These are phyloP conservation scores for Barbus barbus DNA, from an alignment of 2,113 vertebrate species.

Conservation along the genomic window DNA sequence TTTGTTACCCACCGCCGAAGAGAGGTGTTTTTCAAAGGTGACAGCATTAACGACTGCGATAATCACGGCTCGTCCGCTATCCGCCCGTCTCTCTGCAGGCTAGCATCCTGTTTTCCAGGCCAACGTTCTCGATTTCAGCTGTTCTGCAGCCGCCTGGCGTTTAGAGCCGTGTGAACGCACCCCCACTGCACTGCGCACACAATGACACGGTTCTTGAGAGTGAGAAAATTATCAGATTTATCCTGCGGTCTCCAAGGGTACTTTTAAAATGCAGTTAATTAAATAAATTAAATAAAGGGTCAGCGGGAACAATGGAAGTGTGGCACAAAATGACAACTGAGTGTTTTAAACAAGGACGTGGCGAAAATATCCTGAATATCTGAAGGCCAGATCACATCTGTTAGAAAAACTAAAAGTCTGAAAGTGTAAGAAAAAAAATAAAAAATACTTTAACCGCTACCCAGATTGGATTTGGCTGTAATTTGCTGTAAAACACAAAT, in stretches of 20 bases:
- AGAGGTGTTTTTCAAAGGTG: constrained; percentile 62
- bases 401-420: neutral
- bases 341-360: neutral
- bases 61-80: constrained; percentile 41
- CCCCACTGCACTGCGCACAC: neutral
- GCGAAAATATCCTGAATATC: neutral
- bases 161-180: constrained; percentile 39
- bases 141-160: constrained; percentile 40
- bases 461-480: constrained; percentile 31
- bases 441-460: neutral
- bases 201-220: constrained; percentile 9
- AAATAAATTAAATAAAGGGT: constrained; percentile 62
- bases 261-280: constrained; percentile 51
- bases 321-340: neutral
- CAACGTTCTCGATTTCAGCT: constrained; percentile 41
- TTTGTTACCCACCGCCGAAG: constrained; percentile 50
- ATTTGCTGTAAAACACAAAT: constrained; percentile 37
- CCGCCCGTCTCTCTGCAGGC: constrained; percentile 31
- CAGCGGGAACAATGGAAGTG: constrained; percentile 27
- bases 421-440: constrained; percentile 35
- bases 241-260: constrained; percentile 42
- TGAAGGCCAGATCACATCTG: neutral
- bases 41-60: constrained; percentile 54
- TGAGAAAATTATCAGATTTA: constrained; percentile 52
- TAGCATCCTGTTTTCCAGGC: constrained; percentile 46